Percentiles rank a stretch among this genome's conserved stretches.
These are phyloP conservation scores for Passer domesticus DNA, from an alignment of 2,113 vertebrate species.

Conservation along the genomic window DNA sequence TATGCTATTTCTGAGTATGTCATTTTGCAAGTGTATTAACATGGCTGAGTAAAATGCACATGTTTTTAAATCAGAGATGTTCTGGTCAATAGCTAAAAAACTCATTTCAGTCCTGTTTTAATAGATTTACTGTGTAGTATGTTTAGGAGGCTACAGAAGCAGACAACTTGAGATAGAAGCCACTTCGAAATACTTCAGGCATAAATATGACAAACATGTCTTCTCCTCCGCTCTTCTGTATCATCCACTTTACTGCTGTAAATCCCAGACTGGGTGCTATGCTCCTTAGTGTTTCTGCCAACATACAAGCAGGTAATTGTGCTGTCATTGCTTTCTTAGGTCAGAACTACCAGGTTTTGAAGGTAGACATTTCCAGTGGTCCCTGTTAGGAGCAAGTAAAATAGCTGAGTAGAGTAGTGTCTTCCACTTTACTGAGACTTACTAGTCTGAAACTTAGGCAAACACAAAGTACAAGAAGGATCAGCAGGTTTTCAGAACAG, in stretches of 20 bases:
- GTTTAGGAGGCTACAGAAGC: neutral
- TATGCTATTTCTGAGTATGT: conserved; percentile 3
- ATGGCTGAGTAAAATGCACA: conserved; percentile 17
- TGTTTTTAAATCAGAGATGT: conserved; percentile 32
- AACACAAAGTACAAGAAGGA: neutral
- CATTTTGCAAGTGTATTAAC: conserved; percentile 27
- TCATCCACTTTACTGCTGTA: neutral
- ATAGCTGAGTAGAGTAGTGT: neutral
- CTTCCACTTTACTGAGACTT: neutral
- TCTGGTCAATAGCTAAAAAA: conserved; percentile 40
- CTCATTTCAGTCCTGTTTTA: conserved; percentile 32
- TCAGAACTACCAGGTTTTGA: neutral
- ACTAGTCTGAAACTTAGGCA: neutral
- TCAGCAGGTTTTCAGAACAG: neutral
- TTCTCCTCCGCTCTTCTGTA: neutral
- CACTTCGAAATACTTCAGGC: conserved; percentile 1
- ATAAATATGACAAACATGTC: conserved; percentile 1
- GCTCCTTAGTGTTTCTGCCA: neutral
- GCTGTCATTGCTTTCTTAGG: neutral
- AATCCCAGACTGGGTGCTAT: neutral
- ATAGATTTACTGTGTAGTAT: conserved; percentile 11
- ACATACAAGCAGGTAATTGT: neutral
- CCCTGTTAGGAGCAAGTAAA: neutral
- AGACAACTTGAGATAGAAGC: neutral
- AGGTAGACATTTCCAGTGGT: neutral